phyloP scores from a whole-genome alignment of 2,113 vertebrate genomes.

The Barbus barbus region DNA sequence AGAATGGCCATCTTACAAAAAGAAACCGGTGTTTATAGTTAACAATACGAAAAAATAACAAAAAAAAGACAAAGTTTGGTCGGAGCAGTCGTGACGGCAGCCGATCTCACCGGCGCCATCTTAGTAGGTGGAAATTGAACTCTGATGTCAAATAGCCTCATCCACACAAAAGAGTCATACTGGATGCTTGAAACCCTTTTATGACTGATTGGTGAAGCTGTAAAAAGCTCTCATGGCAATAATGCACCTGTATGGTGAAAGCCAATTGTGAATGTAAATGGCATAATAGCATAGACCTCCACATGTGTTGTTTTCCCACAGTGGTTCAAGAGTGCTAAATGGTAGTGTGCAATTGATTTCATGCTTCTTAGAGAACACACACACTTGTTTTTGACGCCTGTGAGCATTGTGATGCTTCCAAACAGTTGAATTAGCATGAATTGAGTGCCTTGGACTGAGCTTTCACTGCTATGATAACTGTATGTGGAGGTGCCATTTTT shows the following conservation, averaged over 20 bases:
- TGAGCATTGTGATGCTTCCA: neutral
- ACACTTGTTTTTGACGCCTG: neutral
- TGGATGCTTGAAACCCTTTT: neutral
- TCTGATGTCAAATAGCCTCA: neutral
- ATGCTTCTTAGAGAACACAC: neutral
- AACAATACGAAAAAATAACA: too few relatives aligned
- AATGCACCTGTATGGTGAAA: neutral
- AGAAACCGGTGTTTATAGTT: too few relatives aligned
- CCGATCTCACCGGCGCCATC: too few relatives aligned
- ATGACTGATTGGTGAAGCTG: neutral
- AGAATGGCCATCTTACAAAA: too few relatives aligned
- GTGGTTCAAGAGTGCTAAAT: neutral
- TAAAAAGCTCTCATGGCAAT: neutral
- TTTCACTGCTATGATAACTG: neutral
- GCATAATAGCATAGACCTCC: neutral
- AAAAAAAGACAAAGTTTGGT: too few relatives aligned
- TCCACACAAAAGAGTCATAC: neutral
- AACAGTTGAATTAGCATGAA: neutral
- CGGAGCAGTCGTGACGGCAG: too few relatives aligned
- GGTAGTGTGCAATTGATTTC: constrained; percentile 24
- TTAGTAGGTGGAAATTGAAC: neutral
- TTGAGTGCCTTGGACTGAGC: neutral
- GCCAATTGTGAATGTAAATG: neutral
- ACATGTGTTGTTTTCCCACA: constrained; percentile 2
- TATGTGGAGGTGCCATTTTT: neutral